Evolutionary conservation across 1,140 invertebrate genomes (phyloP), one percentile per base, ranked within the genome.

Genomic region (Paralvinella palmiformis): DNA sequence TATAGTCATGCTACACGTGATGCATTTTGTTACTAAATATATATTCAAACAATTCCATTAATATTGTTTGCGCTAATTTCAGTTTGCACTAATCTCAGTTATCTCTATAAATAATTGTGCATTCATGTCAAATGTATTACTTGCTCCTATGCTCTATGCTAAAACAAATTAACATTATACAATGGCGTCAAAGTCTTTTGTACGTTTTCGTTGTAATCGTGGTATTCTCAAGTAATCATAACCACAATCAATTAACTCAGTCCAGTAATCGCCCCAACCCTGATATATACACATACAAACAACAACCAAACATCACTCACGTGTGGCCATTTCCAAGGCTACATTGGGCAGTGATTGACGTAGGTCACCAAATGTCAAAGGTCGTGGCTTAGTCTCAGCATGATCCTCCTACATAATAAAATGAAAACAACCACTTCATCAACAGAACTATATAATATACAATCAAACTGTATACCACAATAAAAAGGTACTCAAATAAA

Each of bases 341-440:
- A 79, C 77, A 44, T 57, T 62, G 22, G 71, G 69, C 24, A 77
- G 66, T 1, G 75, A 79, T 60, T 71, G 71, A n/a, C 69, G 66
- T 2, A 78, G 63, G 59, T 77, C 76, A 55, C 75, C 64, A 59
- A 78, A 68, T 15, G 74, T 77, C 59, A 78, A 58, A 4, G 63
- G 64, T 41, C 71, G 69, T 27, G 67, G 32, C 24, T 65, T 52
- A 22, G 71, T 22, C 17, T 59, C 24, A 3, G 71, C 63, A n/a
- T 13, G 10, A 29, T 73, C 69, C 24, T 77, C 71, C 63, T 64
- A 63, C 68, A 73, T n/a, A n/a, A n/a, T n/a, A n/a, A n/a, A n/a
- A n/a, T n/a, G n/a, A n/a, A n/a, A n/a, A n/a, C n/a, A n/a, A n/a
- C n/a, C n/a, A n/a, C n/a, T n/a, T n/a, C n/a, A n/a, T n/a, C n/a